These are phyloP conservation scores for Rattus rattus DNA, from an alignment of 2,113 vertebrate species.

Conservation along the genomic window DNA sequence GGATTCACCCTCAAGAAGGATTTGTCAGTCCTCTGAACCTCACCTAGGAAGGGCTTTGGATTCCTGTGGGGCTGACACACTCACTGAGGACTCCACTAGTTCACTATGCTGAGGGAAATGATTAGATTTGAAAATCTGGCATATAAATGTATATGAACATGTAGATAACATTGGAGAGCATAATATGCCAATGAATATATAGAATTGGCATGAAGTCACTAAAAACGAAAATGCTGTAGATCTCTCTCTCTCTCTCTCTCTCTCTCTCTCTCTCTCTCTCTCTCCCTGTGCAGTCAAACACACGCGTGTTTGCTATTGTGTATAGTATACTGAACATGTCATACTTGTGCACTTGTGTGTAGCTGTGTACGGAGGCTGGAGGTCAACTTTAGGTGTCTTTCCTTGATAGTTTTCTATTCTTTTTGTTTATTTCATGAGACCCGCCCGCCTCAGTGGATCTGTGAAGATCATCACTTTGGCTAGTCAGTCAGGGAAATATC, in stretches of 20 bases:
- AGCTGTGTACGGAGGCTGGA: neutral
- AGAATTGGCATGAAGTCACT: constrained; percentile 51
- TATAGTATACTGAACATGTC: neutral
- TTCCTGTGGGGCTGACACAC: neutral
- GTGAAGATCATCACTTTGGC: too few relatives aligned
- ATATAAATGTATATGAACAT: constrained; percentile 20
- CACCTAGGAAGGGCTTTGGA: neutral
- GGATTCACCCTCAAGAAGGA: neutral
- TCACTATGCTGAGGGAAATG: neutral
- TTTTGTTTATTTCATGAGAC: neutral
- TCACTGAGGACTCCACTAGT: neutral
- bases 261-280: too few relatives aligned
- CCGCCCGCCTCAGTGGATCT: neutral
- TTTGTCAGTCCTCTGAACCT: neutral
- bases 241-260: neutral
- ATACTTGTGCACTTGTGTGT: neutral
- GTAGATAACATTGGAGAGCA: constrained; percentile 45
- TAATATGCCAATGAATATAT: constrained; percentile 29
- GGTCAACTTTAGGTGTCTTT: neutral
- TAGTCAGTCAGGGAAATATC: too few relatives aligned
- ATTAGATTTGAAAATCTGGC: constrained; percentile 26
- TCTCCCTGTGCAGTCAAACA: neutral
- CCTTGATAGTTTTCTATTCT: neutral
- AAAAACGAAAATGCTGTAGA: constrained; percentile 61
- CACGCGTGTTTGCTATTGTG: neutral